Evolutionary conservation across 1,140 invertebrate genomes (phyloP).

Genomic region (Gryllus bimaculatus): DNA sequence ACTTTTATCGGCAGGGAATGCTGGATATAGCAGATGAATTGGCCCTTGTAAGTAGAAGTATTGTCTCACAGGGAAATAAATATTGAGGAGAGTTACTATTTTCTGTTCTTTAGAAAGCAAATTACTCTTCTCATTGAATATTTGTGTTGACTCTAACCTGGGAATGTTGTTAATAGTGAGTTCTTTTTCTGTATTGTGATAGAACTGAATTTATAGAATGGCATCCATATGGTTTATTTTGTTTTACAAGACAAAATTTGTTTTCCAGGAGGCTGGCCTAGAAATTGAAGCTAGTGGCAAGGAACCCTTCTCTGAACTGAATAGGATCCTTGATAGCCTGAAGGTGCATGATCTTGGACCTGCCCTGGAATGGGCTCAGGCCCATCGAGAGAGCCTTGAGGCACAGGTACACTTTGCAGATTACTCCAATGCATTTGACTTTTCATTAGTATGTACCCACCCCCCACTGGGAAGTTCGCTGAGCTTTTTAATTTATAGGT

Average conservation of each 20-base stretch:
- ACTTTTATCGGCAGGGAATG: slow-evolving; percentile 90
- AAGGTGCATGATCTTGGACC: slow-evolving; percentile 67
- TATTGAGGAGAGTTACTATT: not conserved
- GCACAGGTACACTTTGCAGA: slow-evolving; percentile 37
- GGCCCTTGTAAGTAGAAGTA: slow-evolving; percentile 45
- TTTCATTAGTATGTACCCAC: too few species aligned
- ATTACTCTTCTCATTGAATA: too few species aligned
- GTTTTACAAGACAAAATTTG: slow-evolving; percentile 12
- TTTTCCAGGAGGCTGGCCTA: slow-evolving; percentile 59
- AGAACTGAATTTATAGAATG: too few species aligned
- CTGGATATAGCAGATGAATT: slow-evolving; percentile 80
- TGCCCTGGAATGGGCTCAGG: slow-evolving; percentile 67
- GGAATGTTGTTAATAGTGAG: too few species aligned
- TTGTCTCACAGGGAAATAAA: not conserved
- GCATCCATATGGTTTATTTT: too few species aligned
- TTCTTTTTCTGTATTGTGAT: too few species aligned
- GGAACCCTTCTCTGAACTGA: slow-evolving; percentile 76
- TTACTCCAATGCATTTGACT: not conserved
- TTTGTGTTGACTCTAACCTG: too few species aligned
- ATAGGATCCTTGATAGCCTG: slow-evolving; percentile 72
- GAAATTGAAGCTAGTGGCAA: slow-evolving; percentile 58
- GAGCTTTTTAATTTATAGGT: too few species aligned
- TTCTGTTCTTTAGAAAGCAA: too few species aligned
- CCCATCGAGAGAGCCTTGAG: slow-evolving; percentile 50
- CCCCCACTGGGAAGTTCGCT: too few species aligned